Conservation (phyloP, 1,140 invertebrate genomes). For the Sweltsa coloradensis region DNA sequence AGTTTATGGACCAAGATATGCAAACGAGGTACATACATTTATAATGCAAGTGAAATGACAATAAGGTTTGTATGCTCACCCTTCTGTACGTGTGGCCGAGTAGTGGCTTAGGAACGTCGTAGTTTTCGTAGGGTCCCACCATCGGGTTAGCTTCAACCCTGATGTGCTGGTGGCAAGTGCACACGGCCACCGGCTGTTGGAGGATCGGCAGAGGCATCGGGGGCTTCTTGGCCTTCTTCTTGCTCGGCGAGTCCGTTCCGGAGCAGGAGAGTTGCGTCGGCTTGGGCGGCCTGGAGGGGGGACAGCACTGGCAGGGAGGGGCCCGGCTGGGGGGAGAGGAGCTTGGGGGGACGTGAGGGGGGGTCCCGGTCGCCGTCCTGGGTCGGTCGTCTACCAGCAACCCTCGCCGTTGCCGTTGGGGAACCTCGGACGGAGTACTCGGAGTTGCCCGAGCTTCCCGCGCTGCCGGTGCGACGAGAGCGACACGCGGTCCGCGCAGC, state of each 20-base stretch:
- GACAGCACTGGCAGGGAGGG: conserved; percentile 23
- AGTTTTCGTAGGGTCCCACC: conserved; percentile 57
- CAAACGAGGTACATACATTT: too few species aligned
- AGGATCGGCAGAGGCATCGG: conserved; percentile 41
- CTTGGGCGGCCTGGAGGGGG: conserved; percentile 43
- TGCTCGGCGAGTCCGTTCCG: conserved; percentile 17
- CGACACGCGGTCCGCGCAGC: conserved; percentile 36
- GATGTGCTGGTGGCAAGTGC: conserved; percentile 16
- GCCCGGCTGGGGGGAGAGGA: too few species aligned
- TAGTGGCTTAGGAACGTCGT: conserved; percentile 51
- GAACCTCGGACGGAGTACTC: conserved; percentile 37
- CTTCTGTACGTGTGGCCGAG: conserved; percentile 5
- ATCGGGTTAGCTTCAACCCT: conserved; percentile 14
- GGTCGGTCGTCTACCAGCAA: conserved; percentile 22
- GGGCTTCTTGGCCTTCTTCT: conserved; percentile 38
- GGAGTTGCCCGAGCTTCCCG: conserved; percentile 34
- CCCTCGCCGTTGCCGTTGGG: neutral
- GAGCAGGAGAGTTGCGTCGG: conserved; percentile 35
- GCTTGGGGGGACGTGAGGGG: conserved; percentile 15
- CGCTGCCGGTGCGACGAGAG: conserved; percentile 36
- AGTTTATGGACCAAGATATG: too few species aligned
- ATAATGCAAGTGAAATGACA: too few species aligned
- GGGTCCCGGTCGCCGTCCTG: conserved; percentile 13
- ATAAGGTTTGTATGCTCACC: too few species aligned
- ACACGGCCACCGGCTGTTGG: conserved; percentile 20